Evolutionary conservation across 37 sponge, comb jelly and placozoan species (phyloP), one percentile per base, ranked within the genome.

Genomic region (Hexactinellida sp.): DNA sequence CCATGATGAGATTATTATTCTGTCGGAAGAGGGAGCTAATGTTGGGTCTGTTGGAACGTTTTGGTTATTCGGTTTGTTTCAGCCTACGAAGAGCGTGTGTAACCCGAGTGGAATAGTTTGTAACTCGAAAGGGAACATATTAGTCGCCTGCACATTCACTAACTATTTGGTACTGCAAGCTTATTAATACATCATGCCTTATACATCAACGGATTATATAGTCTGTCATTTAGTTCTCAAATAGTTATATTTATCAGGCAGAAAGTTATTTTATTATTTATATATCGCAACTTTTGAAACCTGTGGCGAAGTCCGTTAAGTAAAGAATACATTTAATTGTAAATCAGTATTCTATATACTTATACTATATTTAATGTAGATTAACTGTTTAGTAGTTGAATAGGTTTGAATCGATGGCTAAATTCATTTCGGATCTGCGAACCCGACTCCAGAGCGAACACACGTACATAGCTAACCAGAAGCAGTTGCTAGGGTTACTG

Each of bases 1-100:
- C 76, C 76, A 63, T 32, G 76, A 63, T 63, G 76, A 63, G 76
- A 63, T 63, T 23, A n/a, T 63, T n/a, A 63, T 63, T 63, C 76
- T 63, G 5, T 63, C 76, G 3, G 76, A 63, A 23, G 34, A 23
- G 5, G 76, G 76, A 25, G 30, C 28, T n/a, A 1, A 5, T n/a
- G 13, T 63, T 21, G 76, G 76, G 3, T 63, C 76, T 63, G 76
- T 63, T 25, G 76, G 76, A 23, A 63, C 21, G 34, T 63, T 63
- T 28, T 63, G 76, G 76, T 28, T 63, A n/a, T 63, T 63, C 34
- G 76, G 76, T 7, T 23, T 63, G 21, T 23, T 23, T 63, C 76
- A 63, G 34, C 76, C 76, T 7, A 63, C 76, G 34, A 63, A 63
- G 34, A 63, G 76, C 13, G 76, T 63, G 76, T 63, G 76, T 63